phyloP scores from a whole-genome alignment of 1,140 invertebrate species.

The Megalonaias nervosa region DNA sequence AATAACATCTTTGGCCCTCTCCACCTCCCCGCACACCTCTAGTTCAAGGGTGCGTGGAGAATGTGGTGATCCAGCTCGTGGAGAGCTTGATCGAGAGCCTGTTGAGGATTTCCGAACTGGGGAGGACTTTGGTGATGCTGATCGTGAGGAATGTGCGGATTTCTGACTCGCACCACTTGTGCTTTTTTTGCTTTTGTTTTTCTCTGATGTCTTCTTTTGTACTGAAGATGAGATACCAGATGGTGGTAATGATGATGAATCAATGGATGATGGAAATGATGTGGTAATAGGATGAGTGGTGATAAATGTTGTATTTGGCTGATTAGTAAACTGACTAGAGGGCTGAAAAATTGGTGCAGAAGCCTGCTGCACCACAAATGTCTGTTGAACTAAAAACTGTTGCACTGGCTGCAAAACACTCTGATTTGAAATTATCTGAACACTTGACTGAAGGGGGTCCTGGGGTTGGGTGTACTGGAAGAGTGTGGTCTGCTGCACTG shows the following conservation, averaged over 20 bases:
- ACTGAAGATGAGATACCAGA: constrained; percentile 9
- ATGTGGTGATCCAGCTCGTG: too few relatives aligned
- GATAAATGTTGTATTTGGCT: constrained; percentile 23
- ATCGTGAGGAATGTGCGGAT: constrained; percentile 5
- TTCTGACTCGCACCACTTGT: constrained; percentile 17
- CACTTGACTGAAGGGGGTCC: constrained; percentile 10
- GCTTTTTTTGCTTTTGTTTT: too few relatives aligned
- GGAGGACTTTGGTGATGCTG: not conserved
- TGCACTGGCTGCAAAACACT: constrained; percentile 9
- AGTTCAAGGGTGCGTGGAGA: constrained; percentile 18
- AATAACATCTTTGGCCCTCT: constrained; percentile 51
- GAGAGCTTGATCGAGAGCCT: too few relatives aligned
- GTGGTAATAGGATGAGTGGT: constrained; percentile 5
- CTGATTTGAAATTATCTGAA: constrained; percentile 2
- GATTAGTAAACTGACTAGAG: constrained; percentile 8
- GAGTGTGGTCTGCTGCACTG: constrained; percentile 22
- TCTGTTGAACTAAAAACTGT: constrained; percentile 21
- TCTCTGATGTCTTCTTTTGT: not conserved
- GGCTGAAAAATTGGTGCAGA: not conserved
- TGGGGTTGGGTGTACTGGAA: constrained; percentile 21
- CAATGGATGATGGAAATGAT: not conserved
- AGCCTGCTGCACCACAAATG: constrained; percentile 24
- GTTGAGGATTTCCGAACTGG: too few relatives aligned
- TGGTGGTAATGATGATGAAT: constrained; percentile 7
- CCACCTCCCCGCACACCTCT: constrained; percentile 55